phyloP scores from a whole-genome alignment of 1,140 invertebrate species.

The Hycleus cichorii region DNA sequence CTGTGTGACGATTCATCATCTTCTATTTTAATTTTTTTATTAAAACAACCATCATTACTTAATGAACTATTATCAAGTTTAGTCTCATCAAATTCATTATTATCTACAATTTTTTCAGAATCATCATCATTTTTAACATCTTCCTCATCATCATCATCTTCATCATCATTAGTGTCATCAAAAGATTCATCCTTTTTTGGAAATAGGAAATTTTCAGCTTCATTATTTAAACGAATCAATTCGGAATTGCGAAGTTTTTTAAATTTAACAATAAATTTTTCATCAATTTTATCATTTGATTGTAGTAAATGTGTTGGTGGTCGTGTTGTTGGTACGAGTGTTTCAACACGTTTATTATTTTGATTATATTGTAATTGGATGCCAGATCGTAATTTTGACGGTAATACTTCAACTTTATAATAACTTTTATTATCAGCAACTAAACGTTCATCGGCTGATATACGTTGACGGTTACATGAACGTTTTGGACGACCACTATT shows the following conservation, averaged over 20 bases:
- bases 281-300: slow-evolving; percentile 21
- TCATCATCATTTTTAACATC: slow-evolving; percentile 40
- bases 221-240: slow-evolving; percentile 64
- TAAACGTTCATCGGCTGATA: slow-evolving; percentile 50
- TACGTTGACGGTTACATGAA: slow-evolving; percentile 40
- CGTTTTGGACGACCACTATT: slow-evolving; percentile 37
- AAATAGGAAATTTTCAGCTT: slow-evolving; percentile 80
- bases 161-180: slow-evolving; percentile 41
- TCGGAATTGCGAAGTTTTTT: slow-evolving; percentile 64
- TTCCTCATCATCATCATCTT: slow-evolving; percentile 43
- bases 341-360: slow-evolving; percentile 24
- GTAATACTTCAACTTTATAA: slow-evolving; percentile 66
- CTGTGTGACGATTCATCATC: slow-evolving; percentile 36
- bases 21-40: slow-evolving; percentile 19
- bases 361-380: slow-evolving; percentile 13
- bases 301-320: no score
- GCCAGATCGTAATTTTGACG: slow-evolving; percentile 56
- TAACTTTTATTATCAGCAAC: slow-evolving; percentile 57
- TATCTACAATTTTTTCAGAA: slow-evolving; percentile 17
- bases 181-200: slow-evolving; percentile 55
- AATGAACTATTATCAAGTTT: not conserved
- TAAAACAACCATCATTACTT: not conserved
- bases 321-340: slow-evolving; percentile 2
- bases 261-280: slow-evolving; percentile 62
- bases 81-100: slow-evolving; percentile 40